Percentiles rank a stretch among this genome's conserved stretches.
Conservation (phyloP, 2,888 invertebrate genomes). For the Phortica okadai region DNA sequence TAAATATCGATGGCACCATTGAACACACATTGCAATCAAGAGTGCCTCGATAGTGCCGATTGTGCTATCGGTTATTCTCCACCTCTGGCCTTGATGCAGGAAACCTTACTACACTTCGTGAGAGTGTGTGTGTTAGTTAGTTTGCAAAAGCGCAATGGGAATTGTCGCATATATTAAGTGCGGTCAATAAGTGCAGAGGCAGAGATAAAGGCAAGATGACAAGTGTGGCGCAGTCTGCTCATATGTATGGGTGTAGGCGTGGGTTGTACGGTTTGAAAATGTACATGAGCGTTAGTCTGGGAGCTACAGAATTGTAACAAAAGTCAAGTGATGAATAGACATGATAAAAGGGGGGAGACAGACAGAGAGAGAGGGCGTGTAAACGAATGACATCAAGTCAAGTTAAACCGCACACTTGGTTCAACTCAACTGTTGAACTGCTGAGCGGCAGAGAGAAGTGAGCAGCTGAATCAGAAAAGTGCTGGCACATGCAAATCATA, state of each 20-base stretch:
- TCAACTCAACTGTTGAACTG: background rate
- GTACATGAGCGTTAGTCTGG: too few species aligned
- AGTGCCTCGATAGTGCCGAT: too few species aligned
- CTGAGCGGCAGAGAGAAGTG: background rate
- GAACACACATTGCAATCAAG: too few species aligned
- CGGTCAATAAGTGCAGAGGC: background rate
- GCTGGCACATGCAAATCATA: conserved; percentile 26
- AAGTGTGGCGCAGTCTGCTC: background rate
- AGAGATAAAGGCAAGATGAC: background rate
- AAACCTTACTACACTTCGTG: too few species aligned
- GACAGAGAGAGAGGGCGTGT: conserved; percentile 38
- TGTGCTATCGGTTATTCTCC: too few species aligned
- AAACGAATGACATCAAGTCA: background rate
- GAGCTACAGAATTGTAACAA: conserved; percentile 12
- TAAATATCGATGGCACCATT: too few species aligned
- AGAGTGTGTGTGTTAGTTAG: too few species aligned
- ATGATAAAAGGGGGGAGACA: background rate
- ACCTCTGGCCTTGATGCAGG: too few species aligned
- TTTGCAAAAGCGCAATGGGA: background rate
- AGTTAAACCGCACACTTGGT: background rate
- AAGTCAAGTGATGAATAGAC: conserved; percentile 1
- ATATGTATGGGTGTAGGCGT: too few species aligned
- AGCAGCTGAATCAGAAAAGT: conserved; percentile 1
- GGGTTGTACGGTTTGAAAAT: too few species aligned
- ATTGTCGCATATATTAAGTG: background rate